Evolutionary conservation across 92 coral and sea anemone species (phyloP).

Genomic region (Umimayanthus chanpuru): DNA sequence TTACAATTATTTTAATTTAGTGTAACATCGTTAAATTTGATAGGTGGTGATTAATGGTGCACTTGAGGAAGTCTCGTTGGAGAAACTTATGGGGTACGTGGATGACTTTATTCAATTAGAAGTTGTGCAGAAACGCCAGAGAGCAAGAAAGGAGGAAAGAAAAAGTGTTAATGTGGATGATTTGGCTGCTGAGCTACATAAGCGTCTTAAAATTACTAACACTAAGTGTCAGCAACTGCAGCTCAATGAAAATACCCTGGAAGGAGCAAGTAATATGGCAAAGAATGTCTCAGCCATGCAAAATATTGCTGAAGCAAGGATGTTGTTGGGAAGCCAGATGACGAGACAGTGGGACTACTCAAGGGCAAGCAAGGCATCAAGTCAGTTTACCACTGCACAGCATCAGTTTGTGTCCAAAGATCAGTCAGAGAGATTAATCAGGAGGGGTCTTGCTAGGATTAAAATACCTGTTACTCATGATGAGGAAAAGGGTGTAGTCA

Average conservation of each 20-base stretch:
- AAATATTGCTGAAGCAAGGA: conserved; percentile 61
- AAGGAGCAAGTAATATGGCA: conserved; percentile 61
- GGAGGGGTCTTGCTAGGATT: conserved; percentile 58
- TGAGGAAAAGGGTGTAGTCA: conserved; percentile 43
- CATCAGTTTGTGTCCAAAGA: conserved; percentile 44
- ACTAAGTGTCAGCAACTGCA: conserved; percentile 71
- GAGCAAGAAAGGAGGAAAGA: conserved; percentile 26
- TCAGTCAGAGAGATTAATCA: conserved; percentile 62
- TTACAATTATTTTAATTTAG: no score
- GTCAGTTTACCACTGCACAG: conserved; percentile 43
- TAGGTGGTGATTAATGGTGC: conserved; percentile 87
- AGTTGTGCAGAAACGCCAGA: conserved; percentile 30
- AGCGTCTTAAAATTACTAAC: conserved; percentile 64
- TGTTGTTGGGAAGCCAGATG: conserved; percentile 14
- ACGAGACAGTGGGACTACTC: background rate
- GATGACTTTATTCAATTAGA: conserved; percentile 66
- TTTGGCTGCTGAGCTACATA: conserved; percentile 66
- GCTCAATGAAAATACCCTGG: conserved; percentile 51
- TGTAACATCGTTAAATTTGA: background rate
- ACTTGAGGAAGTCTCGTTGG: conserved; percentile 84
- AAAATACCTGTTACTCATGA: conserved; percentile 70
- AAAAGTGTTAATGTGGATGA: conserved; percentile 59
- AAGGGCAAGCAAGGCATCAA: conserved; percentile 20
- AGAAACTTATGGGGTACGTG: conserved; percentile 85
- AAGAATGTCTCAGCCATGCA: conserved; percentile 57